phyloP scores from a whole-genome alignment of 1,140 invertebrate genomes.

The Maniola jurtina region DNA sequence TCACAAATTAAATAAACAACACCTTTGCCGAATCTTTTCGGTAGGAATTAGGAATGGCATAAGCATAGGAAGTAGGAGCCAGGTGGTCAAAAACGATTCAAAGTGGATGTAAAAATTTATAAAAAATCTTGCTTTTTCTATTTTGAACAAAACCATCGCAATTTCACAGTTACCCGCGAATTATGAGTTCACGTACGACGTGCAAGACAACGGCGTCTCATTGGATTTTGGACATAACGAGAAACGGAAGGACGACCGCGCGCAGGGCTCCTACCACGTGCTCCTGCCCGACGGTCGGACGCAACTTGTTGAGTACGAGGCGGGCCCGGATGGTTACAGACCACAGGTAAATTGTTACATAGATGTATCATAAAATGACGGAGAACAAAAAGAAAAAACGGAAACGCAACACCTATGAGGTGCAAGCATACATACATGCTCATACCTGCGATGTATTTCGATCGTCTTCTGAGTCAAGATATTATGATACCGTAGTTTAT shows the following conservation, averaged over 20 bases:
- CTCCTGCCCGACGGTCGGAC: conserved; percentile 83
- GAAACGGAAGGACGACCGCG: conserved; percentile 81
- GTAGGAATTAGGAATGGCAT: no score
- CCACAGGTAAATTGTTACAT: conserved; percentile 75
- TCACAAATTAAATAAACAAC: no score
- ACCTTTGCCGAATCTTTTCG: no score
- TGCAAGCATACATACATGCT: no score
- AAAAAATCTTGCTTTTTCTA: no score
- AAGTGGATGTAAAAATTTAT: no score
- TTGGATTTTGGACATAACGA: conserved; percentile 83
- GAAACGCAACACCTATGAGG: no score
- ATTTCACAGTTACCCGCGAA: conserved; percentile 80
- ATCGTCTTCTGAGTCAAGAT: no score
- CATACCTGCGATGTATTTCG: no score
- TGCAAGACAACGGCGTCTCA: conserved; percentile 79
- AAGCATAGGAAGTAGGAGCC: neutral
- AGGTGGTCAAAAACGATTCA: no score
- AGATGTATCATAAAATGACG: neutral
- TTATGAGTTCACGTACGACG: conserved; percentile 84
- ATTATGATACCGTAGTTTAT: no score
- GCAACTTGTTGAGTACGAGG: conserved; percentile 83
- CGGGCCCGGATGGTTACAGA: conserved; percentile 82
- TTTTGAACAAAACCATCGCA: neutral
- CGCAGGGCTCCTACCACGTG: conserved; percentile 82
- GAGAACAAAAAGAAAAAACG: no score